A percentile compares a stretch with the other conserved stretches of the same genome.
Evolutionary conservation across 1,140 invertebrate genomes (phyloP).

Genomic region (Plodia interpunctella): DNA sequence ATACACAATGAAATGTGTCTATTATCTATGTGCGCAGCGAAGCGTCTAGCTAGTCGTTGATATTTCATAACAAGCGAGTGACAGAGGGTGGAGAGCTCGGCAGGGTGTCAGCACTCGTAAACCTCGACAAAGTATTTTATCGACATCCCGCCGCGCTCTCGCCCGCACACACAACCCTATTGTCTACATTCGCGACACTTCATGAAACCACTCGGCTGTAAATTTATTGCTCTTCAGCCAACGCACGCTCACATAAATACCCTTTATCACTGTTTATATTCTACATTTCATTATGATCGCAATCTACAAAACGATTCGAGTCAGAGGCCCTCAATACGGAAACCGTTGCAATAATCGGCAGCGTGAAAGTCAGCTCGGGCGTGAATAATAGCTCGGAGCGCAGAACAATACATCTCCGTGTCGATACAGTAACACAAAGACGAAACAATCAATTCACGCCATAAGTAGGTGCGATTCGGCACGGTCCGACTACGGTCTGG

Average conservation of each 20-base stretch:
- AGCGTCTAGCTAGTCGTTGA: conserved; percentile 31
- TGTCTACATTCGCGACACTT: conserved; percentile 53
- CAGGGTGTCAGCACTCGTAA: conserved; percentile 52
- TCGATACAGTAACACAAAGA: conserved; percentile 70
- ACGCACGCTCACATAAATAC: not conserved
- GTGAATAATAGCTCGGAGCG: conserved; percentile 56
- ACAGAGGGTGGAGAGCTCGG: conserved; percentile 28
- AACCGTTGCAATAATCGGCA: conserved; percentile 60
- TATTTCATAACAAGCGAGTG: conserved; percentile 51
- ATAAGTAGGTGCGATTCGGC: conserved; percentile 73
- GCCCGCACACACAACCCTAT: conserved; percentile 30
- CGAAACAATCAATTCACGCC: conserved; percentile 73
- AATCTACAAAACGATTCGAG: conserved; percentile 18
- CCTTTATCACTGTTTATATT: conserved; percentile 1
- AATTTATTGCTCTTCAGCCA: conserved; percentile 47
- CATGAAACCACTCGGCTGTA: conserved; percentile 58
- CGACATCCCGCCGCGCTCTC: conserved; percentile 39
- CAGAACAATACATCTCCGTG: conserved; percentile 66
- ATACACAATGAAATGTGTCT: not conserved
- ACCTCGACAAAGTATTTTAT: conserved; percentile 63
- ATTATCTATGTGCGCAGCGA: conserved; percentile 10
- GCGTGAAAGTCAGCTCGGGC: conserved; percentile 59
- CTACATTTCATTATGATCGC: conserved; percentile 15
- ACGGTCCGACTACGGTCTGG: conserved; percentile 58
- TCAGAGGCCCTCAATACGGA: conserved; percentile 30